Evolutionary conservation across 2,888 invertebrate genomes (phyloP), one percentile per base, ranked within the genome.

Genomic region (Leptopilina drosophilae): DNA sequence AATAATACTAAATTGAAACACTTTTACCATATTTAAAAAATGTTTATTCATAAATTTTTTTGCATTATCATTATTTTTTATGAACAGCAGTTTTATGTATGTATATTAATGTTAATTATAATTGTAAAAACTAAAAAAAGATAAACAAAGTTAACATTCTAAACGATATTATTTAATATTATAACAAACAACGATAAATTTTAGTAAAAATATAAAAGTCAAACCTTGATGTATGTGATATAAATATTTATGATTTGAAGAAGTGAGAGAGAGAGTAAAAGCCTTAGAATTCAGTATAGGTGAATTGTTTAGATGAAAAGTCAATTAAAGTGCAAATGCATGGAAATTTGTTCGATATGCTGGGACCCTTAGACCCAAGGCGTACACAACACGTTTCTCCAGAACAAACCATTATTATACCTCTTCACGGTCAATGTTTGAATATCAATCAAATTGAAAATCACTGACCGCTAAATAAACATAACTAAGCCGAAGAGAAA

Each of bases 301-400:
- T 64, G 80, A 62, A 82, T 82, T 81, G 79, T 77, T 82, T 78
- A 77, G 84, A 82, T 82, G 83, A 81, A 84, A 84, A 88, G 86
- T 87, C 90, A 90, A 91, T 91, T 90, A 91, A 91, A 90, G 89
- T 90, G 90, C 88, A 90, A 90, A 90, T 91, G 86, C 87, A 91
- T 91, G 89, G 89, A 91, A 87, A 91, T 90, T 85, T 82, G 85
- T 85, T 84, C 87, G 84, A 87, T 86, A 89, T 87, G 86, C 84
- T 86, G 88, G 89, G 87, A 86, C 88, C 88, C 85, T 85, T 84
- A 84, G 87, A 88, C 87, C 88, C 85, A 59, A 80, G 77, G 78
- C 69, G 2, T 26, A 56, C 5, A 46, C 53, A 14, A 49, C 46
- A 26, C 53, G 69, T 69, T 53, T 49, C 49, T 33, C 69, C 0